Base-by-base conservation (phyloP, 2,888 invertebrate genomes). In the Heliconius ethilla region DNA sequence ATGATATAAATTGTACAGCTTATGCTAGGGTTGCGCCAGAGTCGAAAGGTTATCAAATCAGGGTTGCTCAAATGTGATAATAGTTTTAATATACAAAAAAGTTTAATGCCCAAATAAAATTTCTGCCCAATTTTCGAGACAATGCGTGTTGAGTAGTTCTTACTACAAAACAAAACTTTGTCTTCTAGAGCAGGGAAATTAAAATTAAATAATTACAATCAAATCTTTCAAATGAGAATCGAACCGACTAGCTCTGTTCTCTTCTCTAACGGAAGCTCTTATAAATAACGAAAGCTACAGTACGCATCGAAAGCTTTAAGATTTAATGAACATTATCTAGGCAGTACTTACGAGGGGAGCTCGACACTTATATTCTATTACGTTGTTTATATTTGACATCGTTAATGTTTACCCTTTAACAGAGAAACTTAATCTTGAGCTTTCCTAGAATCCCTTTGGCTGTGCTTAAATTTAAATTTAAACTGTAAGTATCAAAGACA, bases 41-140 rank as follows among this genome's bases (percentile, higher is more conserved):
- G 82, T 78, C 78, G 79, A 81, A 70, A 78, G 80, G 82, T 79
- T 82, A 82, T 82, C 81, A 55, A 11, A 45, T 5, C 81, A 82
- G 82, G 79, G 78, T 33, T 80, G 73, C 10, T 75, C 62, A 76
- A 70, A 55, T 33, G 3, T 40, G 33, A 27, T 51, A 22, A 2
- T 51, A 2, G 18, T 51, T 51, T 51, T 51, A 51, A 51, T 22
- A 7, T 15, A 45, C 45, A 18, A 7, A 18, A 51, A n/a, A n/a
- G n/a, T n/a, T n/a, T n/a, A n/a, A n/a, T n/a, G n/a, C n/a, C n/a
- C n/a, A n/a, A n/a, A n/a, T n/a, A n/a, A n/a, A n/a, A n/a, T n/a
- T n/a, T n/a, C 66, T 22, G 3, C 33, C 7, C 7, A 55, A 10
- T 3, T 18, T 65, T 29, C 1, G 9, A 33, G 22, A 29, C 4